Percentiles rank a stretch among this genome's conserved stretches.
Evolutionary conservation across 1,140 invertebrate species (phyloP).

Genomic region (Harpegnathos saltator): DNA sequence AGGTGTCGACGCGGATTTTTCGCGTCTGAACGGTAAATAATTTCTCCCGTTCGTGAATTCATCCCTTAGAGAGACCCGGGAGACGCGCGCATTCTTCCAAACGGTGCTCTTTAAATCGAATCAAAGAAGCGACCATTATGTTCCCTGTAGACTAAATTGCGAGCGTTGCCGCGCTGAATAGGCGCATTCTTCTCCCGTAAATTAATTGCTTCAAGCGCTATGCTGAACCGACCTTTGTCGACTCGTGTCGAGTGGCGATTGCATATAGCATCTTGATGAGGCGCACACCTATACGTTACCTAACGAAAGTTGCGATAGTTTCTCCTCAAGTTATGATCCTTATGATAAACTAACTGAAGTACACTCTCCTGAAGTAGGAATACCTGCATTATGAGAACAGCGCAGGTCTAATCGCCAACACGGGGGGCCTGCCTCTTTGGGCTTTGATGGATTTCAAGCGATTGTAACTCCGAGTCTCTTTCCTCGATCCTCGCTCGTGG

Average conservation of each 20-base stretch:
- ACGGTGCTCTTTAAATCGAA: conserved; percentile 50
- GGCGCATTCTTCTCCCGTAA: conserved; percentile 44
- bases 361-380: too few relatives aligned
- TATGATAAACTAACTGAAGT: background rate
- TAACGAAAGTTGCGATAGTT: background rate
- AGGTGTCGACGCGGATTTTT: conserved; percentile 6
- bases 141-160: conserved; percentile 47
- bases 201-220: conserved; percentile 53
- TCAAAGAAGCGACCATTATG: conserved; percentile 49
- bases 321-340: background rate
- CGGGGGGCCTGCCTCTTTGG: too few relatives aligned
- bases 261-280: conserved; percentile 52
- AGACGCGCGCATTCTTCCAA: conserved; percentile 32
- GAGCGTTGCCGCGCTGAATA: conserved; percentile 40
- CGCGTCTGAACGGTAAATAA: conserved; percentile 36
- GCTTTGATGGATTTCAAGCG: too few relatives aligned
- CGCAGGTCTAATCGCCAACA: too few relatives aligned
- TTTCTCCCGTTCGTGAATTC: conserved; percentile 10
- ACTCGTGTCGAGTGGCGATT: conserved; percentile 38
- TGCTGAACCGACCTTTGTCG: conserved; percentile 23
- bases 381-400: too few relatives aligned
- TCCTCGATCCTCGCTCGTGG: background rate
- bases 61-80: background rate
- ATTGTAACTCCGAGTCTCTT: too few relatives aligned
- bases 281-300: conserved; percentile 44